phyloP scores from a whole-genome alignment of 2,888 invertebrate genomes.

The Dolichomitus sp. region DNA sequence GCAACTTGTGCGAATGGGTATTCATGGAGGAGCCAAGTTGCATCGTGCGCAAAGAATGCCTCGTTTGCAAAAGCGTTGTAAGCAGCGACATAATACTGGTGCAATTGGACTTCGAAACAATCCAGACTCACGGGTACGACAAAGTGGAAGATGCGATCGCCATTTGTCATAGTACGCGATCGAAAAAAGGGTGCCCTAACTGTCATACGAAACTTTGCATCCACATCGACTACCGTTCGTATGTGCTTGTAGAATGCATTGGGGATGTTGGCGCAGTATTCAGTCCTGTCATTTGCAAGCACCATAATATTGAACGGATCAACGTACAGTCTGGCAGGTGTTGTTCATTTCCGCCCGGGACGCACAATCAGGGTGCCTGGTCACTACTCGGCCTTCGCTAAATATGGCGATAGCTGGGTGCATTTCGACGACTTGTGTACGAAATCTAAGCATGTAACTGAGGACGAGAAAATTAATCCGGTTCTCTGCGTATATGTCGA shows the following conservation, averaged over 20 bases:
- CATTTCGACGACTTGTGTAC: conserved; percentile 18
- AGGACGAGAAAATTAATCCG: too few species aligned
- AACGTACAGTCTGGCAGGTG: conserved; percentile 13
- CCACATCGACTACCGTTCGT: too few species aligned
- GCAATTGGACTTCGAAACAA: conserved; percentile 29
- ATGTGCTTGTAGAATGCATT: too few species aligned
- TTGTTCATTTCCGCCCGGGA: conserved; percentile 1
- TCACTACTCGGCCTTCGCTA: conserved; percentile 23
- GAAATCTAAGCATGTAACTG: too few species aligned
- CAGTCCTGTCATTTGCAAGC: neutral
- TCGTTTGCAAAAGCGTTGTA: neutral
- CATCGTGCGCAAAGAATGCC: conserved; percentile 16
- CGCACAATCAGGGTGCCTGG: too few species aligned
- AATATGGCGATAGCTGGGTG: conserved; percentile 21
- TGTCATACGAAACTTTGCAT: too few species aligned
- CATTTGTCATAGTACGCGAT: conserved; percentile 14
- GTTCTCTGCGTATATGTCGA: too few species aligned
- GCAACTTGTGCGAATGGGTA: conserved; percentile 14
- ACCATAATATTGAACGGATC: conserved; percentile 1
- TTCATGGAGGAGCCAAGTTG: conserved; percentile 18
- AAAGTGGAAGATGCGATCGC: conserved; percentile 36
- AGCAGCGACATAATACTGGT: neutral
- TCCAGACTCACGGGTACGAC: conserved; percentile 14
- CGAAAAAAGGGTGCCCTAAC: too few species aligned
- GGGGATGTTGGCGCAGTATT: conserved; percentile 1